A percentile compares a stretch with the other conserved stretches of the same genome.
These are phyloP conservation scores for Pachyramphus minor DNA, from an alignment of 2,113 vertebrate species.

Conservation along the genomic window DNA sequence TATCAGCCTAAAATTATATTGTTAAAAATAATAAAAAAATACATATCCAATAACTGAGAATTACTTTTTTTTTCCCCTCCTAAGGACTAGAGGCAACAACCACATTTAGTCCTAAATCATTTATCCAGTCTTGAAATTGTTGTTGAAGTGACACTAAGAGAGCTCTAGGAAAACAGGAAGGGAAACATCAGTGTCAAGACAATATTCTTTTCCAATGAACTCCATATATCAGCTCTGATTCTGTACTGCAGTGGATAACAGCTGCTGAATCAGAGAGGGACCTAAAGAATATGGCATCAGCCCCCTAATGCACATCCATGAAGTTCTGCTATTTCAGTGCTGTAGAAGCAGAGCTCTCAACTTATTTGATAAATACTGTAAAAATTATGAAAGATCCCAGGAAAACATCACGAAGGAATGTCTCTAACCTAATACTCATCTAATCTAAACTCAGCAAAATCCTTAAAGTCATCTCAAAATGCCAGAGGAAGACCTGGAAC, in stretches of 20 bases:
- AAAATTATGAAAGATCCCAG: not conserved
- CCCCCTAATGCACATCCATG: not conserved
- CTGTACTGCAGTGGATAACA: not conserved
- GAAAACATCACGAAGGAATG: not conserved
- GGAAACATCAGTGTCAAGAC: not conserved
- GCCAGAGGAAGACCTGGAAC: not conserved
- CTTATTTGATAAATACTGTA: not conserved
- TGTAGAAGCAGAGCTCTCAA: not conserved
- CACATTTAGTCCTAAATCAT: not conserved
- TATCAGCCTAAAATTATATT: slow-evolving; percentile 2
- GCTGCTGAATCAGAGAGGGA: not conserved
- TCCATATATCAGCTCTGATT: not conserved
- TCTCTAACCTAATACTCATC: too few species aligned
- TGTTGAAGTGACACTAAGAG: not conserved
- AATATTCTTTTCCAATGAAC: not conserved
- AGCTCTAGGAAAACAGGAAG: not conserved
- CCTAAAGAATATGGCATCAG: rapidly evolving
- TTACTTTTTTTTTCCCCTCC: not conserved
- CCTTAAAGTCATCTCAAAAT: not conserved
- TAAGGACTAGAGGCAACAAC: not conserved
- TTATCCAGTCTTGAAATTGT: not conserved
- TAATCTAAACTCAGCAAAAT: not conserved
- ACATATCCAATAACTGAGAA: not conserved
- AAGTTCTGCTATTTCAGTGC: not conserved
- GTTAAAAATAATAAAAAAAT: slow-evolving; percentile 23